Evolutionary conservation across 2,888 invertebrate species (phyloP).

Genomic region (Carabus problematicus): DNA sequence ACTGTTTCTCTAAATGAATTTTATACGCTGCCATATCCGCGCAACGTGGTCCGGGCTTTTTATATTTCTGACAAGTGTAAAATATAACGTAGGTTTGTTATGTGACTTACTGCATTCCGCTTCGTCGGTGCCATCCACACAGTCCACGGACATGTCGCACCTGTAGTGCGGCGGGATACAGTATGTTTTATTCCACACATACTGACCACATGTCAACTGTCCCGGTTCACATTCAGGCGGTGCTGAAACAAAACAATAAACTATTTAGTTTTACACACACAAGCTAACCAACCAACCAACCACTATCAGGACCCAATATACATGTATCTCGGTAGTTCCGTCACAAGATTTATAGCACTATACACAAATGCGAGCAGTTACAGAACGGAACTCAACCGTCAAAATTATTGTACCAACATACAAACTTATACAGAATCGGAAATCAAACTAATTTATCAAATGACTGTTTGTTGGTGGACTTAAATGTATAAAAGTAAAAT

Average conservation of each 20-base stretch:
- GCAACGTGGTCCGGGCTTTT: too few species aligned
- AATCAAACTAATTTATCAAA: too few species aligned
- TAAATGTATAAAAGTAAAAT: too few species aligned
- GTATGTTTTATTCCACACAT: constrained; percentile 94
- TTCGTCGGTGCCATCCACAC: constrained; percentile 94
- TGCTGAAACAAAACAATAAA: constrained; percentile 66
- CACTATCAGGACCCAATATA: neutral
- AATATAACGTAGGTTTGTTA: too few species aligned
- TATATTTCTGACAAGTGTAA: too few species aligned
- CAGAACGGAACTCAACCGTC: neutral
- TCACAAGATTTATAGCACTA: too few species aligned
- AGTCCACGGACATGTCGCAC: constrained; percentile 95
- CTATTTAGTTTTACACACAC: constrained; percentile 2
- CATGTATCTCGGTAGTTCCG: neutral
- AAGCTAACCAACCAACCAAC: constrained; percentile 8
- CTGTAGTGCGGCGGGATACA: constrained; percentile 92
- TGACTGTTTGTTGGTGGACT: too few species aligned
- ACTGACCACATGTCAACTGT: constrained; percentile 91
- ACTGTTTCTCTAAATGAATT: too few species aligned
- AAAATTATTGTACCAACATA: too few species aligned
- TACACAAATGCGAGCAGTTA: neutral
- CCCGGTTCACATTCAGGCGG: constrained; percentile 94
- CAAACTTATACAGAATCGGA: too few species aligned
- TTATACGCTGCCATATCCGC: too few species aligned
- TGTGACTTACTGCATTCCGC: constrained; percentile 89